Conservation (phyloP, 1,140 invertebrate genomes). For the Heterodera carotae region DNA sequence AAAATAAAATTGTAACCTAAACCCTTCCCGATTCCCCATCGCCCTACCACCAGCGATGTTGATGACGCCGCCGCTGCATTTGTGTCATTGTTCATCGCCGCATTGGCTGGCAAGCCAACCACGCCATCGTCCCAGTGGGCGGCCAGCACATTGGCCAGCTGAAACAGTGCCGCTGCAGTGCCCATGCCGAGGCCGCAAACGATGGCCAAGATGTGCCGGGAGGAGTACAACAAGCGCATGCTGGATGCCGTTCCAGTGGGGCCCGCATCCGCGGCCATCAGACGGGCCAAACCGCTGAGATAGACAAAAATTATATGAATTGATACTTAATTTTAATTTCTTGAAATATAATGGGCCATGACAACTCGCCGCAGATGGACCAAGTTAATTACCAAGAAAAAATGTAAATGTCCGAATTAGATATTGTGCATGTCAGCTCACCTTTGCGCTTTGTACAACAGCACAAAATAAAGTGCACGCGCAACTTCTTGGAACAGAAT, state of each 20-base stretch:
- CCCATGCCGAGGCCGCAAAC: slow-evolving; percentile 55
- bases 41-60: background rate
- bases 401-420: no score
- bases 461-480: slow-evolving; percentile 39
- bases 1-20: no score
- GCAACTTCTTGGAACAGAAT: slow-evolving; percentile 44
- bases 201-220: slow-evolving; percentile 51
- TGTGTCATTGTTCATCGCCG: background rate
- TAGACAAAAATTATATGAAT: slow-evolving; percentile 14
- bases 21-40: no score
- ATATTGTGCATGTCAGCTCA: no score
- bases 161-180: slow-evolving; percentile 50
- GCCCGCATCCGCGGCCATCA: slow-evolving; percentile 48
- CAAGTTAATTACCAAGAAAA: no score
- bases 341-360: no score
- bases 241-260: slow-evolving; percentile 25
- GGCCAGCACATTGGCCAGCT: slow-evolving; percentile 49
- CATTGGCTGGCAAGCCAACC: slow-evolving; percentile 45
- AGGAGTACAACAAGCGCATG: slow-evolving; percentile 46
- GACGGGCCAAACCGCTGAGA: slow-evolving; percentile 40
- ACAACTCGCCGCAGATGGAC: no score
- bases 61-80: background rate
- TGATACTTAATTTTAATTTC: no score
- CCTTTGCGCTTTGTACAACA: slow-evolving; percentile 50
- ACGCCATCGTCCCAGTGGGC: slow-evolving; percentile 49